phyloP scores from a whole-genome alignment of 2,113 vertebrate genomes.

The Spea multiplicata region DNA sequence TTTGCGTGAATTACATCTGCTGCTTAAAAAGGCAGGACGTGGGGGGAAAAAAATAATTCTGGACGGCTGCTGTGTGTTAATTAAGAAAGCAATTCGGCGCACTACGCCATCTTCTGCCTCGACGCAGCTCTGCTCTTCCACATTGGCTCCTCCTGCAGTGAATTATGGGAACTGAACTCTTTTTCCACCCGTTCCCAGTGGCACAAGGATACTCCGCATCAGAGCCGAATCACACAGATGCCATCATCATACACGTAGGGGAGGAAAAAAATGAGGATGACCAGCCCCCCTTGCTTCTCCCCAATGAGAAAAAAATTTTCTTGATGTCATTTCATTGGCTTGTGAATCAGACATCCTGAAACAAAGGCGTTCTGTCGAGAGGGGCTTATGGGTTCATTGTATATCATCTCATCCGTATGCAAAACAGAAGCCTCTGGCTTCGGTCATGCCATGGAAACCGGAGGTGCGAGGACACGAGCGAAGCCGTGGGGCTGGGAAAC shows the following conservation, averaged over 20 bases:
- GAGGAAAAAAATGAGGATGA: conserved; percentile 3
- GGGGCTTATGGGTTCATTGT: conserved; percentile 60
- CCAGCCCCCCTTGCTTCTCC: background rate
- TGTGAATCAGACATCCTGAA: conserved; percentile 55
- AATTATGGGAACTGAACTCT: conserved; percentile 49
- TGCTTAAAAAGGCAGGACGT: background rate
- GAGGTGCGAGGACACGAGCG: conserved; percentile 54
- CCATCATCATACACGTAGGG: conserved; percentile 5
- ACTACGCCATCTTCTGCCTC: conserved; percentile 53
- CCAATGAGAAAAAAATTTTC: conserved; percentile 31
- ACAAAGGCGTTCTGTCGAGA: conserved; percentile 68
- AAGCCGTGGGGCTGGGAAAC: conserved; percentile 57
- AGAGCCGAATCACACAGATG: background rate
- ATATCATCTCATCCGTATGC: conserved; percentile 68
- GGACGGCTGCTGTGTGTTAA: background rate
- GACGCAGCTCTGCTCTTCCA: background rate
- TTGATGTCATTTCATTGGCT: conserved; percentile 55
- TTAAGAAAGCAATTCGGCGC: conserved; percentile 22
- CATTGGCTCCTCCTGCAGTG: background rate
- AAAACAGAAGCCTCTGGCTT: conserved; percentile 60
- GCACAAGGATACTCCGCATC: conserved; percentile 49
- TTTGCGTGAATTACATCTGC: conserved; percentile 17
- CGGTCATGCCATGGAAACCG: conserved; percentile 65
- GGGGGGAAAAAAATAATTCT: background rate
- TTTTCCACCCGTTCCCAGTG: background rate